Conservation (phyloP, 2,888 invertebrate genomes). For the Ashinkailepas kermadecensis region DNA sequence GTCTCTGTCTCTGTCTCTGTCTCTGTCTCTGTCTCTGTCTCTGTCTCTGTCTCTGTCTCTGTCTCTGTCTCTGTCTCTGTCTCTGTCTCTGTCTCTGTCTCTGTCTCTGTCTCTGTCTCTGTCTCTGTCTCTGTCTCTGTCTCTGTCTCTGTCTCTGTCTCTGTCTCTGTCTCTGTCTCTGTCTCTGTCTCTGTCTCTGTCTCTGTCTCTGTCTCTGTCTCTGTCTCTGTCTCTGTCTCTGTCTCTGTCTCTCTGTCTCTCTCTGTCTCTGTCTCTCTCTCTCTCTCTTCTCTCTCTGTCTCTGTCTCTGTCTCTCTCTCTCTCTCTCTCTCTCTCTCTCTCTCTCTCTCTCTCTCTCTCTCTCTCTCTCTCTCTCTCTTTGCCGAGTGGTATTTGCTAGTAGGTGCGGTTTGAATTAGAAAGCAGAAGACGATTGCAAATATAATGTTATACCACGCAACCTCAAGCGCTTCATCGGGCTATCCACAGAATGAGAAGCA, state of each 20-base stretch:
- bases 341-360: slow-evolving; percentile 35
- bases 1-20: slow-evolving; percentile 35
- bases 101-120: slow-evolving; percentile 34
- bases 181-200: slow-evolving; percentile 35
- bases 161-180: slow-evolving; percentile 34
- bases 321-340: slow-evolving; percentile 36
- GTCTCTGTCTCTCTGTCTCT: slow-evolving; percentile 36
- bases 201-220: slow-evolving; percentile 34
- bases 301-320: slow-evolving; percentile 35
- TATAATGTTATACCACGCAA: no score
- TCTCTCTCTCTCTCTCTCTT: slow-evolving; percentile 28
- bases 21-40: slow-evolving; percentile 34
- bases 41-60: slow-evolving; percentile 34
- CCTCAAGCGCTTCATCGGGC: no score
- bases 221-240: slow-evolving; percentile 34
- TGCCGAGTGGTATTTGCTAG: no score
- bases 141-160: slow-evolving; percentile 34
- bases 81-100: slow-evolving; percentile 34
- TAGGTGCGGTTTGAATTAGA: no score
- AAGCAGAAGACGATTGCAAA: no score
- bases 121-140: slow-evolving; percentile 35
- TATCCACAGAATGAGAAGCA: no score
- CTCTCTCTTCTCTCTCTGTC: slow-evolving; percentile 35
- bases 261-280: slow-evolving; percentile 35
- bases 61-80: slow-evolving; percentile 35